phyloP scores from a whole-genome alignment of 2,888 invertebrate species.

The Emmelina monodactyla region DNA sequence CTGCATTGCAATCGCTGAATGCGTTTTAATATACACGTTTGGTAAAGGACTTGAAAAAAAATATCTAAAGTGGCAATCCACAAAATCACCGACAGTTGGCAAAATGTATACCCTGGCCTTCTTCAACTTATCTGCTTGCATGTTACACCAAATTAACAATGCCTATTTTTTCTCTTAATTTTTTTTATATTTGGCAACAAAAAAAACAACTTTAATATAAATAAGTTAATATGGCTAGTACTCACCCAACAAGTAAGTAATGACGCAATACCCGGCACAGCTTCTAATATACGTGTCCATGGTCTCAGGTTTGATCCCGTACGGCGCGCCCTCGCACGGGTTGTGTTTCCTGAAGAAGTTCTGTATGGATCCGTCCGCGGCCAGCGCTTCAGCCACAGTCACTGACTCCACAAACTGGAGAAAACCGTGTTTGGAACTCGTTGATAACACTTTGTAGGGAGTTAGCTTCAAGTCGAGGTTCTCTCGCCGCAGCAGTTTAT shows the following conservation, averaged over 20 bases:
- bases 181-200: no score
- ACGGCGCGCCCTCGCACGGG: slow-evolving; percentile 86
- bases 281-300: slow-evolving; percentile 98
- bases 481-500: slow-evolving; percentile 90
- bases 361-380: slow-evolving; percentile 87
- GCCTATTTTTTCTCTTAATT: no score
- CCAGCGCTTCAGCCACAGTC: slow-evolving; percentile 90
- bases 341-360: slow-evolving; percentile 92
- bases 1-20: no score
- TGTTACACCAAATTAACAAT: no score
- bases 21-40: no score
- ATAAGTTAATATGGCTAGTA: no score
- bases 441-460: slow-evolving; percentile 93
- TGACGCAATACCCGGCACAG: slow-evolving; percentile 97
- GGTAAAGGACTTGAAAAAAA: no score
- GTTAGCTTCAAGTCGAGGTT: slow-evolving; percentile 96
- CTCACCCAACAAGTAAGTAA: slow-evolving; percentile 88
- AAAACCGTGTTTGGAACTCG: slow-evolving; percentile 95
- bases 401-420: slow-evolving; percentile 94
- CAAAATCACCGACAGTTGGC: no score
- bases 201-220: no score
- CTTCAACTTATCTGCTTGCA: no score
- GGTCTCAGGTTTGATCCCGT: slow-evolving; percentile 90
- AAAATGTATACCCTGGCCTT: no score
- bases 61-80: no score